These are phyloP conservation scores for Dryoscopus gambensis DNA, from an alignment of 2,113 vertebrate species.

Conservation along the genomic window DNA sequence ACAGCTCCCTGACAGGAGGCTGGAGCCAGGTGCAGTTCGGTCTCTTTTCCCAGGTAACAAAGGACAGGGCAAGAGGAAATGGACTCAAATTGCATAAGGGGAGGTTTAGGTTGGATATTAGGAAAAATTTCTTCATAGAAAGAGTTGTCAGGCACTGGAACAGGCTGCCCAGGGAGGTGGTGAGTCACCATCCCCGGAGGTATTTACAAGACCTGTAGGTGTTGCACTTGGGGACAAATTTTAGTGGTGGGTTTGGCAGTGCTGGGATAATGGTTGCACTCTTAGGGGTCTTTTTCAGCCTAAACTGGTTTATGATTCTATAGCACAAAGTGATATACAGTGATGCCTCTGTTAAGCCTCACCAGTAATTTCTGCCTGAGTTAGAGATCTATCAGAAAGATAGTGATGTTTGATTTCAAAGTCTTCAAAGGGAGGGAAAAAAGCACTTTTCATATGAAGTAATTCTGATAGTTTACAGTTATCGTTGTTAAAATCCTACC, in stretches of 20 bases:
- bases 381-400: neutral
- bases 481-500: neutral
- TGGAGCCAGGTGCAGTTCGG: neutral
- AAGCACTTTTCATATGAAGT: neutral
- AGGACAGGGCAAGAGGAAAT: neutral
- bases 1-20: neutral
- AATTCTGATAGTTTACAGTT: neutral
- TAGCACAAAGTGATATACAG: neutral
- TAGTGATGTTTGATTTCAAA: neutral
- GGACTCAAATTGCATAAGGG: fast-evolving
- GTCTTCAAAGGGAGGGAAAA: neutral
- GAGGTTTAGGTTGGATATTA: neutral
- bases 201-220: neutral
- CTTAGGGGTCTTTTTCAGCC: neutral
- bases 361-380: neutral
- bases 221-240: neutral
- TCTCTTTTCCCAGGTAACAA: neutral
- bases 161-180: neutral
- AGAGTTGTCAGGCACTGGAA: neutral
- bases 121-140: neutral
- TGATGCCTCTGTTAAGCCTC: neutral
- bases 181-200: neutral
- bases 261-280: neutral
- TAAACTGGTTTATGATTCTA: neutral
- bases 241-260: neutral